These are phyloP conservation scores for Heliconius hortense DNA, from an alignment of 2,888 invertebrate genomes.

Conservation along the genomic window DNA sequence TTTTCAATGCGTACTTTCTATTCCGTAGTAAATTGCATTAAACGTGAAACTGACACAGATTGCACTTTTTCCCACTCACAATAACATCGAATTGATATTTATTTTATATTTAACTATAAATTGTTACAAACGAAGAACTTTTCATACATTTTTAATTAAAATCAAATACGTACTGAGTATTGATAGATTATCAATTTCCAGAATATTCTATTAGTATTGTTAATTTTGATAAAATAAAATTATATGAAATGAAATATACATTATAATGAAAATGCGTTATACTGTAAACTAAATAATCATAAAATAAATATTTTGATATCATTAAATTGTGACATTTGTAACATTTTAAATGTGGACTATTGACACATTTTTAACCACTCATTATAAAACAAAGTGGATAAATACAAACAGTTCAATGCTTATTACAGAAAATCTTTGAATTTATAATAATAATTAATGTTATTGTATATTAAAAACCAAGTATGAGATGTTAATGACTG, in stretches of 20 bases:
- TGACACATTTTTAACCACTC: conserved; percentile 1
- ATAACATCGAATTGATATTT: not conserved
- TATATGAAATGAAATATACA: not conserved
- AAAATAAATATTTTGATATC: conserved; percentile 9
- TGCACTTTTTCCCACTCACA: not conserved
- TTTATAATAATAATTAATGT: not conserved
- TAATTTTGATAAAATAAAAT: not conserved
- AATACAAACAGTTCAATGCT: conserved; percentile 4
- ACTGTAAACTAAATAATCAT: not conserved
- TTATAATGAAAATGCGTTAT: not conserved
- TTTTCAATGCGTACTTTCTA: conserved; percentile 56
- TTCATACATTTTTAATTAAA: too few species aligned
- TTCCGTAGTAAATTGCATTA: conserved; percentile 55
- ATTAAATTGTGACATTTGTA: conserved; percentile 20
- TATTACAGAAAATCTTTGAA: not conserved
- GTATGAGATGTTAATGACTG: not conserved
- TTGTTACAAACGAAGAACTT: not conserved
- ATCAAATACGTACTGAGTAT: not conserved
- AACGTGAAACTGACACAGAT: conserved; percentile 16
- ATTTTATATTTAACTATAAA: not conserved
- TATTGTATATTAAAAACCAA: not conserved
- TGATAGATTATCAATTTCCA: not conserved
- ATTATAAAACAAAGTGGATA: conserved; percentile 17
- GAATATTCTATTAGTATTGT: conserved; percentile 8
- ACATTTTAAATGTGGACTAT: conserved; percentile 7